Base-by-base conservation (phyloP, 1,140 invertebrate species). In the Papilio polyxenes region DNA sequence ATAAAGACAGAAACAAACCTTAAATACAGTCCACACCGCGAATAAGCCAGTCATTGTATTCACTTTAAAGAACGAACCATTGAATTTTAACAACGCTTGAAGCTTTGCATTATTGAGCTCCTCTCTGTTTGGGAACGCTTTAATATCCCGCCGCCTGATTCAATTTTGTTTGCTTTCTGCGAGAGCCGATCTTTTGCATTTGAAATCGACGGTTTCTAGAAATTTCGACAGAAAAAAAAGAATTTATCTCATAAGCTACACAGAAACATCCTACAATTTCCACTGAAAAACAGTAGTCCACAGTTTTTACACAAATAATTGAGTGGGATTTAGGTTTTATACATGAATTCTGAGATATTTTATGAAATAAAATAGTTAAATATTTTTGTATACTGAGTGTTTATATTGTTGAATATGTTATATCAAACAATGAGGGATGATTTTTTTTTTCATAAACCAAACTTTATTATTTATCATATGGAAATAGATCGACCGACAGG, bases 1-100 rank as follows among this genome's bases (percentile, higher is more conserved):
- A 65, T 65, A 65, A 65, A 65, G 3, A 9, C 3, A 8, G 31
- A 31, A 40, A 31, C 65, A 72, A 31, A 31, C 23, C 23, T 13
- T 31, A 31, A 72, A 37, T 37, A 31, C 65, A 15, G 23, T 69
- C 23, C 15, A 13, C 10, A 65, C 31, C 23, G 23, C 11, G 31
- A 37, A 37, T 72, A 17, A 72, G 20, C 20, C 23, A 11, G 65
- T 72, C 31, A 13, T 37, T 72, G 65, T 72, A 72, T 72, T 40
- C 65, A 15, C 11, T 3, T 72, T 72, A 72, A 72, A 37, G 65
- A 72, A 72, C 31, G 65, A 72, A 72, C 6, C 65, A 37, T 37
- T 72, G 65, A 72, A 72, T 72, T 72, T 37, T 72, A 72, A 72
- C 65, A 72, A 72, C 65, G 65, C 65, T 72, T 37, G 65, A 72